Conservation (phyloP, 1,140 invertebrate genomes). For the Triops cancriformis region DNA sequence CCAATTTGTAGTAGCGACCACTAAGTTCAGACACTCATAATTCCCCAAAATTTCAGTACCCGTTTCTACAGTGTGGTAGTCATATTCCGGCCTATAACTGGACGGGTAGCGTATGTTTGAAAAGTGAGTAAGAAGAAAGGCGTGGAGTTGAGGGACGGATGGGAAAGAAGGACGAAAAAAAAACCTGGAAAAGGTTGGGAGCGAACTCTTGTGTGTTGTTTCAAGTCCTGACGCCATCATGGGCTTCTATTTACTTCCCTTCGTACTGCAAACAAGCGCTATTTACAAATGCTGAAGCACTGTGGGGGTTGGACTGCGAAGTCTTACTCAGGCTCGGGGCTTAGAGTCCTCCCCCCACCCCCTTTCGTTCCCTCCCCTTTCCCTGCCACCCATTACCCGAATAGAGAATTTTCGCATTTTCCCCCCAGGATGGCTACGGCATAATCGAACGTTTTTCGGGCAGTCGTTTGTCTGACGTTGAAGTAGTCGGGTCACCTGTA, state of each 20-base stretch:
- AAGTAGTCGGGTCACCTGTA: too few relatives aligned
- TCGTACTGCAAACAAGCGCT: neutral
- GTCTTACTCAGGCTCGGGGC: neutral
- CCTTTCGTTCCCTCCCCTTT: neutral
- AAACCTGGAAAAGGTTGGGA: neutral
- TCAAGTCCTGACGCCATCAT: slow-evolving; percentile 8
- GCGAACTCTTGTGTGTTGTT: neutral
- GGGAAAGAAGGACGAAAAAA: neutral
- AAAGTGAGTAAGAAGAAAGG: neutral
- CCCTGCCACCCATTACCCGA: neutral
- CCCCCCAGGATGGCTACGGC: neutral
- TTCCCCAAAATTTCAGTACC: neutral
- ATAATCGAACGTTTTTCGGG: too few relatives aligned
- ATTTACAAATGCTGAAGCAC: slow-evolving; percentile 14
- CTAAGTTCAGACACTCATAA: neutral
- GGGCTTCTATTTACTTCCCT: slow-evolving; percentile 1
- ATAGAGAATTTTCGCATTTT: neutral
- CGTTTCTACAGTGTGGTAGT: too few relatives aligned
- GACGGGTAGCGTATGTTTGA: neutral
- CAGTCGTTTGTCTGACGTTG: too few relatives aligned
- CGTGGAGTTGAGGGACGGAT: neutral
- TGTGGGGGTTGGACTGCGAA: neutral
- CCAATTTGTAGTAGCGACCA: too few relatives aligned
- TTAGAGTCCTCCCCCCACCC: neutral
- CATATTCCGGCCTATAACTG: too few relatives aligned